Evolutionary conservation across 2,888 invertebrate species (phyloP).

Genomic region (Rhagonycha lutea): DNA sequence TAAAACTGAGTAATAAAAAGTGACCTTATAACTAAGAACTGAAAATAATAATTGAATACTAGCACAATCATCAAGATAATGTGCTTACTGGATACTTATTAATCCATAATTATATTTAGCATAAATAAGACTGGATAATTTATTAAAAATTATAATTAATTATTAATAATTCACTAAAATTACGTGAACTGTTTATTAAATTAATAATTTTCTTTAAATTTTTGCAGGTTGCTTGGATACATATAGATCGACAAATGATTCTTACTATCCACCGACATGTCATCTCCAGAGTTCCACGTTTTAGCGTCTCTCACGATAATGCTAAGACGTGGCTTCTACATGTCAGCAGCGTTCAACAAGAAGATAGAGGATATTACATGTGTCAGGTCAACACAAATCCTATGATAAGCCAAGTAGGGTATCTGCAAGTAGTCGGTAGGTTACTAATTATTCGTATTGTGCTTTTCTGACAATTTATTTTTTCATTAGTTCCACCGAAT

Average conservation of each 20-base stretch:
- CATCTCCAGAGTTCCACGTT: constrained; percentile 86
- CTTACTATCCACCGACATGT: constrained; percentile 91
- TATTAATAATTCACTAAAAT: too few relatives aligned
- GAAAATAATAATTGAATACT: too few relatives aligned
- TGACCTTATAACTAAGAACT: too few relatives aligned
- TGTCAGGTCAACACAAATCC: constrained; percentile 91
- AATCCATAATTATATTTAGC: too few relatives aligned
- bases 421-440: constrained; percentile 91
- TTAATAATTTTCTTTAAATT: neutral
- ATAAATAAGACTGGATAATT: too few relatives aligned
- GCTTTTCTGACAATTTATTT: neutral
- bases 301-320: constrained; percentile 89
- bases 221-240: constrained; percentile 89
- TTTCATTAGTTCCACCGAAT: constrained; percentile 83
- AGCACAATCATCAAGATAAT: too few relatives aligned
- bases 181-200: neutral
- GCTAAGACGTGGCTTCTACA: constrained; percentile 91
- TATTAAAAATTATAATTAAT: too few relatives aligned
- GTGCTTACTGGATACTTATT: too few relatives aligned
- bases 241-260: constrained; percentile 93
- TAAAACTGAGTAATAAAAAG: too few relatives aligned
- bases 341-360: constrained; percentile 88
- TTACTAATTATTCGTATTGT: constrained; percentile 26
- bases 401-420: constrained; percentile 94
- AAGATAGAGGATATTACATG: constrained; percentile 90